phyloP scores from a whole-genome alignment of 2,888 invertebrate species.

The Lithophane socia region DNA sequence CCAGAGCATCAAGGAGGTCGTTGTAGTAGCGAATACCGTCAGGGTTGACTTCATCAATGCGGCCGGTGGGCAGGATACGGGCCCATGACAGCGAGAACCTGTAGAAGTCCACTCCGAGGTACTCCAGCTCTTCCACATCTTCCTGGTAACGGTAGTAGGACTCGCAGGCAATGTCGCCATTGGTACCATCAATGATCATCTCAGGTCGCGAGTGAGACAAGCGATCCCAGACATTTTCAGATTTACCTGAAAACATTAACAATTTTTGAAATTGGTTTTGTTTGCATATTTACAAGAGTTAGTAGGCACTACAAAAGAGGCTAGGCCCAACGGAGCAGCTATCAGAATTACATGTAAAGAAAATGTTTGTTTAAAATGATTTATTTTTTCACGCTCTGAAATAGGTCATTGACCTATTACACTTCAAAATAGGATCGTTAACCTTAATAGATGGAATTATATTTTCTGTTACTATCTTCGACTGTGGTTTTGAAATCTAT shows the following conservation, averaged over 20 bases:
- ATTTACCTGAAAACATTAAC: slow-evolving; percentile 87
- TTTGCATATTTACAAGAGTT: neutral
- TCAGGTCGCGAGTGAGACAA: slow-evolving; percentile 89
- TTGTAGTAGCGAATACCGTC: slow-evolving; percentile 92
- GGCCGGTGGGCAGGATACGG: slow-evolving; percentile 91
- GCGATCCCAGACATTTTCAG: slow-evolving; percentile 92
- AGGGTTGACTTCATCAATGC: slow-evolving; percentile 88
- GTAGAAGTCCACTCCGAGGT: slow-evolving; percentile 90
- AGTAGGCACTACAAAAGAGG: too few relatives aligned
- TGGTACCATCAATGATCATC: slow-evolving; percentile 91
- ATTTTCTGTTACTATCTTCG: neutral
- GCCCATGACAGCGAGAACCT: slow-evolving; percentile 92
- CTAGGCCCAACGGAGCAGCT: neutral
- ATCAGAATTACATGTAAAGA: neutral
- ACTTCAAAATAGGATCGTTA: neutral
- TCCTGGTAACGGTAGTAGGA: slow-evolving; percentile 92
- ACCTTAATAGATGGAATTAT: neutral
- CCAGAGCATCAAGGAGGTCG: slow-evolving; percentile 91
- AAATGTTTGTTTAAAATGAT: neutral
- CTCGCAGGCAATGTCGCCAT: slow-evolving; percentile 93
- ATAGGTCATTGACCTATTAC: neutral
- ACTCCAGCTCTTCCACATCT: slow-evolving; percentile 87
- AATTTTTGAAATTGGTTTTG: neutral
- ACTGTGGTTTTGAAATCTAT: slow-evolving; percentile 1
- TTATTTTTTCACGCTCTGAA: neutral